These are phyloP conservation scores for Nomada fabriciana DNA, from an alignment of 2,888 invertebrate species.

Conservation along the genomic window DNA sequence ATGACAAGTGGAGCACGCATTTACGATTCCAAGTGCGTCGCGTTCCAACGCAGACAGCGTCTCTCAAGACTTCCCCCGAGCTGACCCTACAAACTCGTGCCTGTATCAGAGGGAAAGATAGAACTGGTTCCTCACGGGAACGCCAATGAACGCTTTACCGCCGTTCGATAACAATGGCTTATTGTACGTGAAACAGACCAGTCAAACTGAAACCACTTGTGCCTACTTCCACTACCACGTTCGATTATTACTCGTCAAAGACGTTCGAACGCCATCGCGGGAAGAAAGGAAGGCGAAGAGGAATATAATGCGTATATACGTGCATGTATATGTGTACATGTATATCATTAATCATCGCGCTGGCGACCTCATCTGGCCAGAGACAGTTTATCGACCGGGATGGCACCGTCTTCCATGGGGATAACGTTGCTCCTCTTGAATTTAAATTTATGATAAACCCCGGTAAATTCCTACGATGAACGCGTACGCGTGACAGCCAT, in stretches of 20 bases:
- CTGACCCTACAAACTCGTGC: constrained; percentile 24
- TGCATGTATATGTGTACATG: neutral
- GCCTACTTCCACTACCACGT: constrained; percentile 27
- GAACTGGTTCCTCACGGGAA: constrained; percentile 50
- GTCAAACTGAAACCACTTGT: constrained; percentile 59
- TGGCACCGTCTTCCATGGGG: constrained; percentile 20
- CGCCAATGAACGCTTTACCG: constrained; percentile 66
- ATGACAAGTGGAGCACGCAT: constrained; percentile 72
- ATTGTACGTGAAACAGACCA: constrained; percentile 66
- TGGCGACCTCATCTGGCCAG: constrained; percentile 27
- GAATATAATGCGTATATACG: neutral
- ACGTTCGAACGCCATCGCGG: neutral
- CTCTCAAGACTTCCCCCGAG: constrained; percentile 43
- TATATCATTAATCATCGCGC: constrained; percentile 45
- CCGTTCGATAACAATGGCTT: constrained; percentile 70
- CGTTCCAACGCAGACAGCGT: constrained; percentile 64
- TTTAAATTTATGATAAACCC: constrained; percentile 60
- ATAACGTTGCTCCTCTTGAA: constrained; percentile 35
- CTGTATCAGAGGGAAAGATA: constrained; percentile 12
- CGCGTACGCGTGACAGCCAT: constrained; percentile 47
- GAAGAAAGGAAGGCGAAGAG: too few relatives aligned
- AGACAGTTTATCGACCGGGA: constrained; percentile 43
- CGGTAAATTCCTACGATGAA: constrained; percentile 44
- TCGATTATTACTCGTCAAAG: constrained; percentile 26
- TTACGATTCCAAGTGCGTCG: constrained; percentile 71